Conservation (phyloP, 2,113 vertebrate genomes). For the Candoia aspera region DNA sequence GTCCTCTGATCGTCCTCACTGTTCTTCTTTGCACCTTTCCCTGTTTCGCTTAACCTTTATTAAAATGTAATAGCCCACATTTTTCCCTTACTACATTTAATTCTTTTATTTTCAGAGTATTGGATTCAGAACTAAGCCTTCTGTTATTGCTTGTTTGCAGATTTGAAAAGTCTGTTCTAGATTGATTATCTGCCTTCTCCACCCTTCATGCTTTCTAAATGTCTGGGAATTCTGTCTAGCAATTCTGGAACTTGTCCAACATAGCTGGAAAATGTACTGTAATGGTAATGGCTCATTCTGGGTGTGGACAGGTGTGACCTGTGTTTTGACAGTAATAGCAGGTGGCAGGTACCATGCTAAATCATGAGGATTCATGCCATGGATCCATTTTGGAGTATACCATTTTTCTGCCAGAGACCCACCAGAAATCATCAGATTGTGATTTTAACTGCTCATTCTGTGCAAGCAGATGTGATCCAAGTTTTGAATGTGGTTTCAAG, state of each 20-base stretch:
- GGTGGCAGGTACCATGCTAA: neutral
- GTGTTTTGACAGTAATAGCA: neutral
- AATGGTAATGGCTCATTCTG: neutral
- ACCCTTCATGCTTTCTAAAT: neutral
- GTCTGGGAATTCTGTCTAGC: neutral
- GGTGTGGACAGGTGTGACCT: neutral
- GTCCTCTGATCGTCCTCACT: neutral
- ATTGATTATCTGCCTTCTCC: neutral
- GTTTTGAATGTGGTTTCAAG: neutral
- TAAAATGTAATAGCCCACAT: neutral
- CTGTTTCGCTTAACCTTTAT: neutral
- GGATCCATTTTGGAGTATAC: neutral
- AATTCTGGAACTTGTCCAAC: neutral
- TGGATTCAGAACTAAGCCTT: neutral
- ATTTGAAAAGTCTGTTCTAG: neutral
- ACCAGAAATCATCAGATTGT: neutral
- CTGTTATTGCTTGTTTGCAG: neutral
- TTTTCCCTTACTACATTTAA: neutral
- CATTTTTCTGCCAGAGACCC: neutral
- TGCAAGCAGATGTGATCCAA: neutral
- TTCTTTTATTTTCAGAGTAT: neutral
- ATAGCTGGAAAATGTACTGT: neutral
- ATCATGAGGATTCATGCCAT: neutral
- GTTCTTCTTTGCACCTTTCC: neutral
- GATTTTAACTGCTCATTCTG: neutral